Percentiles rank a stretch among this genome's conserved stretches.
phyloP scores from a whole-genome alignment of 2,797 vertebrate species.

The Sparus aurata region DNA sequence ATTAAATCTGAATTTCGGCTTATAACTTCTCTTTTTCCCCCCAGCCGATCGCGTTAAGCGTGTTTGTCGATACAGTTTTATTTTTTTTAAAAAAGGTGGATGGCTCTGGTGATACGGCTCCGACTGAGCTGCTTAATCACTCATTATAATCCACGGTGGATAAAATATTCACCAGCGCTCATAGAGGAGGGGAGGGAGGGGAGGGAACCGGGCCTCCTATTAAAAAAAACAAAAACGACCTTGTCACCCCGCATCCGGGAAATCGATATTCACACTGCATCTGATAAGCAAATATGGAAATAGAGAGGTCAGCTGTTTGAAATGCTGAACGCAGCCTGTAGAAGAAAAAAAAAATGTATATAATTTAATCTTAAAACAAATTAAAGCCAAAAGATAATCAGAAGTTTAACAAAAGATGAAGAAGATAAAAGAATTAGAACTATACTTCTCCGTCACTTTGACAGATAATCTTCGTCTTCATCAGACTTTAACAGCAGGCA shows the following conservation, averaged over 20 bases:
- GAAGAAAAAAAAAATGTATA: too few relatives aligned
- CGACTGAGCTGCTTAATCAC: conserved; percentile 67
- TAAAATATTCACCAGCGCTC: conserved; percentile 70
- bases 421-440: conserved; percentile 21
- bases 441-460: conserved; percentile 19
- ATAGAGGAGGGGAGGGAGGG: conserved; percentile 5
- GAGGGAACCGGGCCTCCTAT: conserved; percentile 34
- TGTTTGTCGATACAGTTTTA: conserved; percentile 69
- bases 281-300: conserved; percentile 73
- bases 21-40: conserved; percentile 8
- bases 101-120: conserved; percentile 59
- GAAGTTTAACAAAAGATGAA: conserved; percentile 22
- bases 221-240: conserved; percentile 49
- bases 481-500: neutral
- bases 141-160: conserved; percentile 73
- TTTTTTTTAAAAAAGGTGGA: conserved; percentile 60
- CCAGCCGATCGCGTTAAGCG: conserved; percentile 18
- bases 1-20: conserved; percentile 53
- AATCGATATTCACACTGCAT: conserved; percentile 76
- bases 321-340: conserved; percentile 13
- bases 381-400: neutral
- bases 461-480: conserved; percentile 30
- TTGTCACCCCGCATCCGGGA: conserved; percentile 71
- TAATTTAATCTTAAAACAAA: conserved; percentile 6
- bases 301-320: conserved; percentile 10